Evolutionary conservation across 1,140 invertebrate genomes (phyloP), one percentile per base, ranked within the genome.

Genomic region (Drosophila orena): DNA sequence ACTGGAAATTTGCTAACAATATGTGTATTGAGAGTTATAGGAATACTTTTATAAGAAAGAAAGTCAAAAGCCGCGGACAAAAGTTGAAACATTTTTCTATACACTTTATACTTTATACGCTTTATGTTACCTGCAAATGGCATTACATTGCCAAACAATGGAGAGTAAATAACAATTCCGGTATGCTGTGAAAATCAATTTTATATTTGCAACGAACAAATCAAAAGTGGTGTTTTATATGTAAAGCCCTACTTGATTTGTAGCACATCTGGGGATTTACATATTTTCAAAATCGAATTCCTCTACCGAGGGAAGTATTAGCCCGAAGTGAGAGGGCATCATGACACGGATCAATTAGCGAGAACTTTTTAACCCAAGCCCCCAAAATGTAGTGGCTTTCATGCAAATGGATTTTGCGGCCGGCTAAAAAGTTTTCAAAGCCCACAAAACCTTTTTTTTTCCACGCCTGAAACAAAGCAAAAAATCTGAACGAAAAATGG

Each of bases 361-460:
- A 42, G 17, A 37, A 30, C 22, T 49, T 62, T 52, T 37, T 27
- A 24, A 34, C 11, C 24, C 14, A 17, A 30, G 3, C 24, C 22
- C 44, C 14, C 14, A 6, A 24, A 40, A 69, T 50, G 43, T 30
- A 24, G 64, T 50, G 61, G 49, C 24, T 68, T 68, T 22, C 49
- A 47, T 56, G 50, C 20, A 71, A 71, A 71, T 71, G 65, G 66
- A 70, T 70, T 68, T 70, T 70, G 68, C 20, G 68, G 65, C 66
- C 35, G 20, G 35, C 34, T 71, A 49, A 70, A 71, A 70, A 70
- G 49, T 68, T 69, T 68, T n/a, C 27, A 38, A 53, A 69, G 12
- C 47, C 46, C 37, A 17, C 15, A 37, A 47, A 65, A 60, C 55
- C 30, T 40, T 44, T 37, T 17, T 17, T 17, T 46, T 46, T 22